phyloP scores from a whole-genome alignment of 2,888 invertebrate species.

The Athalia rosae region DNA sequence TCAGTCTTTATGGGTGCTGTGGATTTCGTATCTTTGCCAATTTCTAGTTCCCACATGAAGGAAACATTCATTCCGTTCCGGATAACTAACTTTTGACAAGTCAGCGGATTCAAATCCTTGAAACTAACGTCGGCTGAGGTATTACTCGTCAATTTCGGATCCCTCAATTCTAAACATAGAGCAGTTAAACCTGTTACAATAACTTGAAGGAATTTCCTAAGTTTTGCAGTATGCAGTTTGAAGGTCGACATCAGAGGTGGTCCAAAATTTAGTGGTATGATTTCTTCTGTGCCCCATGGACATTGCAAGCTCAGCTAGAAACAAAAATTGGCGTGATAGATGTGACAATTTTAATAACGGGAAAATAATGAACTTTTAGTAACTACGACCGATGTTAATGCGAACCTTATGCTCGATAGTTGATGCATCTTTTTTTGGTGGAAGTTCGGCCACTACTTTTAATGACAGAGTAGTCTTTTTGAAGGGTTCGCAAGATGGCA shows the following conservation, averaged over 20 bases:
- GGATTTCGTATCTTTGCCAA: conserved; percentile 69
- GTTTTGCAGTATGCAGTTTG: conserved; percentile 88
- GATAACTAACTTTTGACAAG: conserved; percentile 80
- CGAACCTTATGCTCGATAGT: conserved; percentile 83
- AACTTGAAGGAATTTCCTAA: conserved; percentile 91
- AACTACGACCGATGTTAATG: conserved; percentile 9
- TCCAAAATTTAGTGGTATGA: conserved; percentile 85
- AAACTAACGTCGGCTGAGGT: conserved; percentile 79
- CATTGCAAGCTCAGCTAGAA: conserved; percentile 82
- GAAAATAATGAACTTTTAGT: not conserved
- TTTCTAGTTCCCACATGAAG: conserved; percentile 86
- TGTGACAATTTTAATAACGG: not conserved
- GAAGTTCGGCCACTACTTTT: conserved; percentile 83
- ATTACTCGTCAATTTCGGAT: conserved; percentile 74
- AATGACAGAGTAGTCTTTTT: conserved; percentile 79
- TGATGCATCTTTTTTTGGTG: conserved; percentile 82
- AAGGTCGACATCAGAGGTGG: conserved; percentile 89
- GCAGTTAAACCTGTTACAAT: conserved; percentile 78
- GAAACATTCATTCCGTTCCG: conserved; percentile 85
- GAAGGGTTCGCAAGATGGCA: conserved; percentile 77
- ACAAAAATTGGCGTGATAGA: not conserved
- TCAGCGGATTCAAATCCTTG: conserved; percentile 80
- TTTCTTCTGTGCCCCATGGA: conserved; percentile 86
- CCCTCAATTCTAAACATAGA: conserved; percentile 69
- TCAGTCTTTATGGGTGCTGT: conserved; percentile 77